Evolutionary conservation across 1,140 invertebrate genomes (phyloP).

Genomic region (Brachionus asplanchnoidis): DNA sequence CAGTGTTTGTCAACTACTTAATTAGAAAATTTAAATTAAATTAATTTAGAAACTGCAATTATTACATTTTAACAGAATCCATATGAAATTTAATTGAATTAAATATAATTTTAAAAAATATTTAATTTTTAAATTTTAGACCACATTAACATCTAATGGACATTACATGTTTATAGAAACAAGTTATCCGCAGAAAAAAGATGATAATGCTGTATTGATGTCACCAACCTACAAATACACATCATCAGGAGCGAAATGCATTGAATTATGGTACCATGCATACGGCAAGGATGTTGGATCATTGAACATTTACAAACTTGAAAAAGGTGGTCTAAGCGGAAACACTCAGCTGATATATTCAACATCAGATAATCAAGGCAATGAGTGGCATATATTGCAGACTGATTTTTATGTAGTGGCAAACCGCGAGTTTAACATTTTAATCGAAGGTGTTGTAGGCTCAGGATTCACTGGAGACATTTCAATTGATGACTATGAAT

Average conservation of each 20-base stretch:
- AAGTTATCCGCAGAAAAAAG: not conserved
- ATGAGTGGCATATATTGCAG: conserved; percentile 48
- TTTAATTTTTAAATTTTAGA: not conserved
- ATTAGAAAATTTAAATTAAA: too few species aligned
- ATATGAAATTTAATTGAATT: not conserved
- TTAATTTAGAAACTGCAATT: too few species aligned
- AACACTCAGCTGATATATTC: conserved; percentile 45
- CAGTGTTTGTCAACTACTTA: too few species aligned
- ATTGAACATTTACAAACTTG: conserved; percentile 46
- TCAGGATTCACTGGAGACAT: conserved; percentile 47
- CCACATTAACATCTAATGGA: not conserved
- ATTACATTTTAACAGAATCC: too few species aligned
- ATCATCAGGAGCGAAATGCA: not conserved
- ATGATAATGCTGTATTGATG: conserved; percentile 19
- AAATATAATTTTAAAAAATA: not conserved
- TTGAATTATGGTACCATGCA: conserved; percentile 70
- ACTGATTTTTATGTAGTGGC: conserved; percentile 41
- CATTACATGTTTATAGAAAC: conserved; percentile 40
- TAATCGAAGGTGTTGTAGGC: conserved; percentile 42
- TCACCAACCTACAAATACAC: conserved; percentile 19
- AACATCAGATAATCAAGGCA: conserved; percentile 46
- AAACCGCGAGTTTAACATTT: conserved; percentile 18
- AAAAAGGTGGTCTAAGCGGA: conserved; percentile 43
- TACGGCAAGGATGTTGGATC: conserved; percentile 59
- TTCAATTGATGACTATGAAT: conserved; percentile 50